A percentile compares a stretch with the other conserved stretches of the same genome.
phyloP scores from a whole-genome alignment of 2,113 vertebrate genomes.

The Plecotus auritus region DNA sequence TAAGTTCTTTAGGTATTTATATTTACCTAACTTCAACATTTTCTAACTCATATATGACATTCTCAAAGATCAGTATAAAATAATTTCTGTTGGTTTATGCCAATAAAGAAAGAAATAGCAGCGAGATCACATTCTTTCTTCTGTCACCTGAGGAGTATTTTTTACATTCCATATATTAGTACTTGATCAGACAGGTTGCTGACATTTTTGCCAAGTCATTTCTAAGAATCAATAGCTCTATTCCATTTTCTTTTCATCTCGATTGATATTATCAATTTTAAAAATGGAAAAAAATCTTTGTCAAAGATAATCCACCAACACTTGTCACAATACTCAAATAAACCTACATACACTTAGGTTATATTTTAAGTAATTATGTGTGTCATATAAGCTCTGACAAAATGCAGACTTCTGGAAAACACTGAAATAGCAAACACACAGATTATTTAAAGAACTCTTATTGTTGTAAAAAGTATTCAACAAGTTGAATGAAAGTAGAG shows the following conservation, averaged over 20 bases:
- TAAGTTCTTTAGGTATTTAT: background rate
- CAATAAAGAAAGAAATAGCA: slow-evolving; percentile 61
- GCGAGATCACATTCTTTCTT: slow-evolving; percentile 73
- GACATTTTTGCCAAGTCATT: slow-evolving; percentile 68
- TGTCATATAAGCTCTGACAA: background rate
- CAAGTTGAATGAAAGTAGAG: background rate
- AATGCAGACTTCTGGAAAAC: background rate
- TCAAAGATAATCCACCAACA: background rate
- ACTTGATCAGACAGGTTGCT: slow-evolving; percentile 63
- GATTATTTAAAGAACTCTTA: background rate
- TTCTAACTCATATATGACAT: slow-evolving; percentile 24
- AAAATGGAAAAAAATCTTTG: background rate
- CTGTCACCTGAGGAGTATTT: slow-evolving; percentile 76
- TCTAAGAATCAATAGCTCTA: slow-evolving; percentile 44
- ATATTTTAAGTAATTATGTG: background rate
- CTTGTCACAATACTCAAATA: background rate
- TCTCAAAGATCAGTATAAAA: slow-evolving; percentile 69
- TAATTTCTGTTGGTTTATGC: slow-evolving; percentile 64
- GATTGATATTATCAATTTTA: background rate
- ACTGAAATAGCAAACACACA: background rate
- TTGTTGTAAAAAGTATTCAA: background rate
- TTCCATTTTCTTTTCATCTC: slow-evolving; percentile 61
- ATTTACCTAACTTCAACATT: background rate
- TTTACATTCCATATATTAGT: slow-evolving; percentile 75
- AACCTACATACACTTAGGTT: background rate